Evolutionary conservation across 2,797 vertebrate genomes (phyloP).

Genomic region (Gorsachius magnificus): DNA sequence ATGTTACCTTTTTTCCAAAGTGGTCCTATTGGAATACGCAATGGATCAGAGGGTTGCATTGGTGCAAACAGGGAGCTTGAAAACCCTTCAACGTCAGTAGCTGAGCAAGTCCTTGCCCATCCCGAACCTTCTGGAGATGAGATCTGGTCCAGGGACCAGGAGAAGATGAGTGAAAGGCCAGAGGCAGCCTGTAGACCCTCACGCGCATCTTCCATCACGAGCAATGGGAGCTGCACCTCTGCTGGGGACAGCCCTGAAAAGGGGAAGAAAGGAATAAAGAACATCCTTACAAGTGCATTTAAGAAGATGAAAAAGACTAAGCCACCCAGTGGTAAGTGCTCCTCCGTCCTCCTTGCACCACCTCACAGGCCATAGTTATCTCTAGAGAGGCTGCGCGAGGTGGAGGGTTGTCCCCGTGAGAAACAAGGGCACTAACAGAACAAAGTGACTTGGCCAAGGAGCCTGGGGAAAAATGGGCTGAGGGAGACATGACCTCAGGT

Average conservation of each 20-base stretch:
- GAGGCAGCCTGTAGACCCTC: neutral
- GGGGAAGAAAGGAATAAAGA: conserved; percentile 45
- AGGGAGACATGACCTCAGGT: neutral
- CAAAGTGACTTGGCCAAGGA: neutral
- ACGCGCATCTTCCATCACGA: conserved; percentile 10
- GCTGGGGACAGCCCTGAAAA: conserved; percentile 26
- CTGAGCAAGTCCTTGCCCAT: neutral
- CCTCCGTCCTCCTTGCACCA: neutral
- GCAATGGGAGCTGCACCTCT: conserved; percentile 25
- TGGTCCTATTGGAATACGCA: conserved; percentile 22
- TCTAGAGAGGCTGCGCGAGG: neutral
- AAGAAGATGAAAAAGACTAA: conserved; percentile 48
- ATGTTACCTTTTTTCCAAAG: conserved; percentile 58
- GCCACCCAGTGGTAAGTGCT: conserved; percentile 57
- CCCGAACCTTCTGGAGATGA: conserved; percentile 21
- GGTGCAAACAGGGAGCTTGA: neutral
- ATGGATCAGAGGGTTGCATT: neutral
- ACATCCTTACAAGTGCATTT: neutral
- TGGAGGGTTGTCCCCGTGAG: neutral
- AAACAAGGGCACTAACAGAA: accelerated
- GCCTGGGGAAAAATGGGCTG: neutral
- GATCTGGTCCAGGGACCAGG: neutral
- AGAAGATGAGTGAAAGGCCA: conserved; percentile 2
- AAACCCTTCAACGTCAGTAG: neutral
- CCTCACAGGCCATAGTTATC: neutral